Conservation (phyloP, 2,113 vertebrate genomes). For the Mesembrinibis cayennensis region DNA sequence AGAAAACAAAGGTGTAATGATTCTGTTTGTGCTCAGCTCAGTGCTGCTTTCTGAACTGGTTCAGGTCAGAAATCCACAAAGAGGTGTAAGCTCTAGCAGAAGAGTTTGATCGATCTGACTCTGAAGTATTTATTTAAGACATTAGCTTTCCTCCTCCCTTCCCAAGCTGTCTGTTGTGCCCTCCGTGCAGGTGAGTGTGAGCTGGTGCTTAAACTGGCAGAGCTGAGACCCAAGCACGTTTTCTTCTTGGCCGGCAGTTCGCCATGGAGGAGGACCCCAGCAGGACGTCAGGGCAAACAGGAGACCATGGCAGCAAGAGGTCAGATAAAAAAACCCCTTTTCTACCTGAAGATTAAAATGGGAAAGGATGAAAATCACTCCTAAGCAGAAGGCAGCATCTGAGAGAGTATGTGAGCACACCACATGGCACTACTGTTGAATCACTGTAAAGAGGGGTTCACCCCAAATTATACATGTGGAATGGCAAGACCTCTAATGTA, state of each 20-base stretch:
- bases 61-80: background rate
- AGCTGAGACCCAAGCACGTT: background rate
- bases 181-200: background rate
- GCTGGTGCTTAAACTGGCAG: background rate
- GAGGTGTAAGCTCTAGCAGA: background rate
- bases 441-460: background rate
- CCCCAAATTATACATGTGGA: background rate
- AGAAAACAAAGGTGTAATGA: background rate
- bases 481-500: background rate
- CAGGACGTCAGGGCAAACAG: background rate
- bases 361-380: background rate
- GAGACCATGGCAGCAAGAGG: background rate
- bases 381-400: background rate
- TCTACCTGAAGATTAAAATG: background rate
- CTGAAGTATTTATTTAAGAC: background rate
- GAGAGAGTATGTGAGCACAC: background rate
- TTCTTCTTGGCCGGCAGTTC: background rate
- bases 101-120: background rate
- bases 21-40: background rate
- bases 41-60: rapidly evolving
- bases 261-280: background rate
- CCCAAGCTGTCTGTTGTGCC: background rate
- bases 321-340: background rate
- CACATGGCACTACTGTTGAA: background rate
- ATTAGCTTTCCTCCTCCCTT: background rate